Evolutionary conservation across 2,888 invertebrate species (phyloP).

Genomic region (Merodon equestris): DNA sequence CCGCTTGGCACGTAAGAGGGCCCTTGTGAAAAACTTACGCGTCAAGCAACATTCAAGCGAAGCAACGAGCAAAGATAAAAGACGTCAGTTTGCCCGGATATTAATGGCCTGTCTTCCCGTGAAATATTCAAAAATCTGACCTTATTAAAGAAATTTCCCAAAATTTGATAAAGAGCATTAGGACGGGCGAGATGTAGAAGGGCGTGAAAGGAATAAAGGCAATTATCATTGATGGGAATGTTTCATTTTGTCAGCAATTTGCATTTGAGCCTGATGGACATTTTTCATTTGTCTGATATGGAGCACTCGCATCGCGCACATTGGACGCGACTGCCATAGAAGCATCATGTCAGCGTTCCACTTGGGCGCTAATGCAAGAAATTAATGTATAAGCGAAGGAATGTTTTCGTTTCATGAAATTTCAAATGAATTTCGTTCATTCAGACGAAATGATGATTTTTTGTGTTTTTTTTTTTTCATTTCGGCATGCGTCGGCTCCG

Average conservation of each 20-base stretch:
- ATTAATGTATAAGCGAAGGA: conserved; percentile 5
- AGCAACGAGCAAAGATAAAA: no score
- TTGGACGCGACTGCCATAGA: not conserved
- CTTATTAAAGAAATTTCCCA: not conserved
- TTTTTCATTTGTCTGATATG: conserved; percentile 18
- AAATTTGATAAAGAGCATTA: no score
- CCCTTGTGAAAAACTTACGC: no score
- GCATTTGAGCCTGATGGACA: conserved; percentile 20
- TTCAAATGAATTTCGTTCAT: conserved; percentile 6
- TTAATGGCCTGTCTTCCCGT: not conserved
- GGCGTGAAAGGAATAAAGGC: conserved; percentile 1
- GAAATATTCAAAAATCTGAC: conserved; percentile 7
- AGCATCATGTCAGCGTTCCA: conserved; percentile 6
- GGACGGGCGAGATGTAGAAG: no score
- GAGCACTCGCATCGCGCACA: no score
- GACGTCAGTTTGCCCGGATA: not conserved
- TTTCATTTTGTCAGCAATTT: conserved; percentile 27
- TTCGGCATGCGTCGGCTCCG: not conserved
- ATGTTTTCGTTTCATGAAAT: conserved; percentile 13
- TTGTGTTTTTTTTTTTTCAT: not conserved
- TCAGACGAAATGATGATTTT: not conserved
- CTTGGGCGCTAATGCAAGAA: conserved; percentile 5
- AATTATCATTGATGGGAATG: conserved; percentile 9
- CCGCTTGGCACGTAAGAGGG: no score
- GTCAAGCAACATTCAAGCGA: no score